Percentiles rank a stretch among this genome's conserved stretches.
Evolutionary conservation across 92 coral and sea anemone species (phyloP).

Genomic region (Epizoanthus fatuus): DNA sequence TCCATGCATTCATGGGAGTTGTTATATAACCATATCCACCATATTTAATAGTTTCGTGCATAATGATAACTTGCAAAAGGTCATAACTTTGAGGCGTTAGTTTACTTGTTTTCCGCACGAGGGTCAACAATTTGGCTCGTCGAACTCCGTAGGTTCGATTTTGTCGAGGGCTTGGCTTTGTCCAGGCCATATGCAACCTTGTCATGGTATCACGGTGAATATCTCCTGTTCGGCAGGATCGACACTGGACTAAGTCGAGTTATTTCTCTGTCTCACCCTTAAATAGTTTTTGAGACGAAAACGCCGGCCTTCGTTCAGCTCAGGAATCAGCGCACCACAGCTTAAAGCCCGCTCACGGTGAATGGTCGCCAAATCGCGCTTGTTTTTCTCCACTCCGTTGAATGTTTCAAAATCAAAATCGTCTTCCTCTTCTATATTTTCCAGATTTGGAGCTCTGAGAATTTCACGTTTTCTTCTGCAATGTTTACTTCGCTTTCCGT

Average conservation of each 20-base stretch:
- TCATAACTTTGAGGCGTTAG: too few species aligned
- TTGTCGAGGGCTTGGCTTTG: too few species aligned
- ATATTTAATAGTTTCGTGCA: too few species aligned
- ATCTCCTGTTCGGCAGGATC: too few species aligned
- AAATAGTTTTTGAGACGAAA: slow-evolving; percentile 45
- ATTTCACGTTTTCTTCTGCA: slow-evolving; percentile 28
- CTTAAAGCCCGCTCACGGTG: slow-evolving; percentile 40
- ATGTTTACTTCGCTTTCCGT: slow-evolving; percentile 26
- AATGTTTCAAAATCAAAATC: neutral
- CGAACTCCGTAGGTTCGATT: too few species aligned
- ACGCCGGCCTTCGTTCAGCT: slow-evolving; percentile 40
- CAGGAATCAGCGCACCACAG: slow-evolving; percentile 21
- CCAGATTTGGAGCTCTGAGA: slow-evolving; percentile 17
- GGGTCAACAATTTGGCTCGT: too few species aligned
- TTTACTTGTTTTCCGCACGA: too few species aligned
- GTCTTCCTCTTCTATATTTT: slow-evolving; percentile 31
- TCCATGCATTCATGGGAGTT: too few species aligned
- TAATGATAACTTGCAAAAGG: too few species aligned
- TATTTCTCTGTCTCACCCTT: slow-evolving; percentile 9
- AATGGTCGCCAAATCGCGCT: slow-evolving; percentile 23
- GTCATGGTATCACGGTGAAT: too few species aligned
- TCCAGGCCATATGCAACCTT: too few species aligned
- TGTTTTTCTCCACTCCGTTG: neutral
- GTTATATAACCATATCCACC: too few species aligned
- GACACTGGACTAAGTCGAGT: neutral